A percentile compares a stretch with the other conserved stretches of the same genome.
phyloP scores from a whole-genome alignment of 2,797 vertebrate genomes.

The Enteromius unitaeniatus region DNA sequence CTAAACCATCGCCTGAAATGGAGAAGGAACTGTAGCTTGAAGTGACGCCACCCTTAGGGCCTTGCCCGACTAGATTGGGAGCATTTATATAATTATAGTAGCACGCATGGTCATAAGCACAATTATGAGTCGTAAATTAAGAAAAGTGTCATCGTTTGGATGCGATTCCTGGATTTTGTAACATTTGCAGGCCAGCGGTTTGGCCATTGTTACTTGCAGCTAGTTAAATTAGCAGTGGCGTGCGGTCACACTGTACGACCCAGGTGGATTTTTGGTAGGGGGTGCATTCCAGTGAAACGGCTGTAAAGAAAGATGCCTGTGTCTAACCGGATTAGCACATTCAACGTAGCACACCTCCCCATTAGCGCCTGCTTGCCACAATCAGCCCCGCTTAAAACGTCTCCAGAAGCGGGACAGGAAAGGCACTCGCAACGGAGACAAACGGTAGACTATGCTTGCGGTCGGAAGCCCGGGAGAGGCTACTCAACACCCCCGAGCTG shows the following conservation, averaged over 20 bases:
- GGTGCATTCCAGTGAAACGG: constrained; percentile 66
- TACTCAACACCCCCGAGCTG: constrained; percentile 74
- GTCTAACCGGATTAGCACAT: constrained; percentile 69
- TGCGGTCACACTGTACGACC: constrained; percentile 47
- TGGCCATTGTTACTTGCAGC: constrained; percentile 28
- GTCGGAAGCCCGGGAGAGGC: constrained; percentile 62
- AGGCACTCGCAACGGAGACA: constrained; percentile 74
- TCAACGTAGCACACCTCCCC: constrained; percentile 62
- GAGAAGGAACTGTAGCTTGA: constrained; percentile 36
- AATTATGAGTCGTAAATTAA: constrained; percentile 29
- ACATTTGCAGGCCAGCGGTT: constrained; percentile 5
- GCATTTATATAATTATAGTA: constrained; percentile 49
- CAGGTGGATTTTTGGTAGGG: constrained; percentile 50
- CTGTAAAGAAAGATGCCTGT: constrained; percentile 71
- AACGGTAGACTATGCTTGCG: constrained; percentile 65
- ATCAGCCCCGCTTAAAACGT: constrained; percentile 72
- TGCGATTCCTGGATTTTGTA: background rate
- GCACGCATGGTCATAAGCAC: constrained; percentile 17
- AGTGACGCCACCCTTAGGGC: constrained; percentile 48
- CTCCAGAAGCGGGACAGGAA: constrained; percentile 72
- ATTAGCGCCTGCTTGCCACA: constrained; percentile 65
- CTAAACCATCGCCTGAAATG: constrained; percentile 48
- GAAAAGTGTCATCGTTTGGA: constrained; percentile 12
- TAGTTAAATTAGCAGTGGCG: constrained; percentile 45
- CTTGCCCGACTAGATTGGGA: constrained; percentile 46